Conservation (phyloP, 92 coral and sea anemone genomes). For the Epizoanthus rinbou region DNA sequence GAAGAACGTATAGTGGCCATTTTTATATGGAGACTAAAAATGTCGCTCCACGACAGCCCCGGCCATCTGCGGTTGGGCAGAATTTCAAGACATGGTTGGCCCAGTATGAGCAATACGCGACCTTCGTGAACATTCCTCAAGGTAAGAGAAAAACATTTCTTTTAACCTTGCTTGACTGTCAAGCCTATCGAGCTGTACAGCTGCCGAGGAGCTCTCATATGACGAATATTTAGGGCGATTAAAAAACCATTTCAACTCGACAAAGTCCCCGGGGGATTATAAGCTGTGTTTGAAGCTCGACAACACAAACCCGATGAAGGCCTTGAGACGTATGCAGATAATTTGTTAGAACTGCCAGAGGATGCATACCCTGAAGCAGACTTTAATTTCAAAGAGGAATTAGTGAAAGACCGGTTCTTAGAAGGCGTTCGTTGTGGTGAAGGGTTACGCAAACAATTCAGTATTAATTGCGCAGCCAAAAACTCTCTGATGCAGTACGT, state of each 20-base stretch:
- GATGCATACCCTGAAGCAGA: slow-evolving; percentile 59
- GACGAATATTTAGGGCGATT: slow-evolving; percentile 42
- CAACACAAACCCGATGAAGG: slow-evolving; percentile 34
- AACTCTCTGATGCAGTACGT: not conserved
- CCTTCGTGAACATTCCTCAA: slow-evolving; percentile 32
- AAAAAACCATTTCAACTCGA: slow-evolving; percentile 48
- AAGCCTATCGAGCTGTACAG: slow-evolving; percentile 58
- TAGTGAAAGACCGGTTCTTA: slow-evolving; percentile 38
- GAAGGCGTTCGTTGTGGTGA: not conserved
- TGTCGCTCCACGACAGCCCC: slow-evolving; percentile 23
- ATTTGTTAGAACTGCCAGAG: slow-evolving; percentile 45
- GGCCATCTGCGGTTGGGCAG: slow-evolving; percentile 41
- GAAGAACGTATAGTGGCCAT: no score
- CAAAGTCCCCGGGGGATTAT: slow-evolving; percentile 43
- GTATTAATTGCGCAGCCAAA: not conserved
- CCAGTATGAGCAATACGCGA: slow-evolving; percentile 51
- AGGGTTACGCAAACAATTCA: not conserved
- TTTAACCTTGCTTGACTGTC: slow-evolving; percentile 49
- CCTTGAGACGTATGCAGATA: slow-evolving; percentile 46
- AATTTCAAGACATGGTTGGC: slow-evolving; percentile 61
- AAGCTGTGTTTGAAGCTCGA: slow-evolving; percentile 29
- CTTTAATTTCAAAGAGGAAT: slow-evolving; percentile 49
- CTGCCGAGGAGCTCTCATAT: slow-evolving; percentile 45
- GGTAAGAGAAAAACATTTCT: slow-evolving; percentile 25
- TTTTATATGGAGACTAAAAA: not conserved